A percentile compares a stretch with the other conserved stretches of the same genome.
Conservation (phyloP, 1,140 invertebrate species). For the Centruroides sculpturatus region DNA sequence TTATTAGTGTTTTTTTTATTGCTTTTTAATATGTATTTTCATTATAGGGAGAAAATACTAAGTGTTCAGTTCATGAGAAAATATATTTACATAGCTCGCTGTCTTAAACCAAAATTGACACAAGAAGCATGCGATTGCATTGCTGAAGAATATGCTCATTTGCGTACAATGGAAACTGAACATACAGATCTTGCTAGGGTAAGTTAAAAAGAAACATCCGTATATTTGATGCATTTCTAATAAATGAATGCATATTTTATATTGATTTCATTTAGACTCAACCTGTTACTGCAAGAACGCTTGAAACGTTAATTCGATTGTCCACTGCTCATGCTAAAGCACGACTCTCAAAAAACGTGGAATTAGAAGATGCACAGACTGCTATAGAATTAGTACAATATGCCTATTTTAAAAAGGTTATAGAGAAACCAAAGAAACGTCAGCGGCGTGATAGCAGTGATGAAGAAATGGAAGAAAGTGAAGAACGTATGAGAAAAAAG, state of each 20-base stretch:
- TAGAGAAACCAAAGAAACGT: slow-evolving; percentile 56
- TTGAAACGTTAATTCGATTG: slow-evolving; percentile 95
- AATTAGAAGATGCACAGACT: slow-evolving; percentile 65
- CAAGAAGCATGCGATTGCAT: slow-evolving; percentile 81
- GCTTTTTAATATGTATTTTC: slow-evolving; percentile 1
- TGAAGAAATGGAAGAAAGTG: slow-evolving; percentile 6
- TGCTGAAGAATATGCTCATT: slow-evolving; percentile 79
- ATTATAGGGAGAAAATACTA: slow-evolving; percentile 62
- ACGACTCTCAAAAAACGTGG: slow-evolving; percentile 68
- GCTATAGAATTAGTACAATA: slow-evolving; percentile 95
- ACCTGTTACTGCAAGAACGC: slow-evolving; percentile 89
- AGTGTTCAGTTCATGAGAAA: slow-evolving; percentile 92
- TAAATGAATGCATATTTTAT: slow-evolving; percentile 1
- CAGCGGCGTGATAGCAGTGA: slow-evolving; percentile 31
- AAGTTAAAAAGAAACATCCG: slow-evolving; percentile 21
- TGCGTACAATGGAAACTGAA: slow-evolving; percentile 67
- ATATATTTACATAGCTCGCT: slow-evolving; percentile 70
- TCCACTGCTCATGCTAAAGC: slow-evolving; percentile 96
- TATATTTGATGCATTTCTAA: too few relatives aligned
- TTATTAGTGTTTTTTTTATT: not conserved
- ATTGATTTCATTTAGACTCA: slow-evolving; percentile 53
- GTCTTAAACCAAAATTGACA: slow-evolving; percentile 57
- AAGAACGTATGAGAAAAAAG: too few relatives aligned
- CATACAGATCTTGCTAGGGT: slow-evolving; percentile 73
- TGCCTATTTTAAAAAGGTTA: slow-evolving; percentile 88